Percentiles rank a stretch among this genome's conserved stretches.
Conservation (phyloP, 2,113 vertebrate species). For the Aphelocoma coerulescens region DNA sequence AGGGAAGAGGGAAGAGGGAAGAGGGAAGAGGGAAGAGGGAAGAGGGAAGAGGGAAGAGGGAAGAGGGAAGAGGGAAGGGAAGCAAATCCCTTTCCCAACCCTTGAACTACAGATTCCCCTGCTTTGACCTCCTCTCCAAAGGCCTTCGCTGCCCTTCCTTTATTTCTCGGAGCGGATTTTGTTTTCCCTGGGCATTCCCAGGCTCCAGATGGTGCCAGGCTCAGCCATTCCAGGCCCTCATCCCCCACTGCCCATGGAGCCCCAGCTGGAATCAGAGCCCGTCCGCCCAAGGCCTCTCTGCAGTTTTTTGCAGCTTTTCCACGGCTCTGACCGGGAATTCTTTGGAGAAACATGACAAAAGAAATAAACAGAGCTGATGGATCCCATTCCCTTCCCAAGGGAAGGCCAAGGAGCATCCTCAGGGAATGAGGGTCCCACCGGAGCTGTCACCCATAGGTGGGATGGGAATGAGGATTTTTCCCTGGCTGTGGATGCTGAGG, state of each 20-base stretch:
- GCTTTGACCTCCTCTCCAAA: background rate
- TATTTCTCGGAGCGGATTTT: background rate
- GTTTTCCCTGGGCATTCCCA: background rate
- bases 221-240: background rate
- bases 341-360: background rate
- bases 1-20: background rate
- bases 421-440: background rate
- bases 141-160: background rate
- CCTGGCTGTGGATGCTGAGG: background rate
- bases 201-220: background rate
- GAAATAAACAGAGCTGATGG: background rate
- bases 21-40: too few relatives aligned
- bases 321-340: background rate
- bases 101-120: background rate
- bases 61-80: too few relatives aligned
- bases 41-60: background rate
- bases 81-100: background rate
- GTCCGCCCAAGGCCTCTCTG: background rate
- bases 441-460: background rate
- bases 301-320: background rate
- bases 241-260: background rate
- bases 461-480: background rate
- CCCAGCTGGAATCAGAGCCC: background rate
- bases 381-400: background rate
- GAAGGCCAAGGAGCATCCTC: background rate